Base-by-base conservation (phyloP, 37 sponge, comb jelly and placozoan species). In the Hormiphora californensis region DNA sequence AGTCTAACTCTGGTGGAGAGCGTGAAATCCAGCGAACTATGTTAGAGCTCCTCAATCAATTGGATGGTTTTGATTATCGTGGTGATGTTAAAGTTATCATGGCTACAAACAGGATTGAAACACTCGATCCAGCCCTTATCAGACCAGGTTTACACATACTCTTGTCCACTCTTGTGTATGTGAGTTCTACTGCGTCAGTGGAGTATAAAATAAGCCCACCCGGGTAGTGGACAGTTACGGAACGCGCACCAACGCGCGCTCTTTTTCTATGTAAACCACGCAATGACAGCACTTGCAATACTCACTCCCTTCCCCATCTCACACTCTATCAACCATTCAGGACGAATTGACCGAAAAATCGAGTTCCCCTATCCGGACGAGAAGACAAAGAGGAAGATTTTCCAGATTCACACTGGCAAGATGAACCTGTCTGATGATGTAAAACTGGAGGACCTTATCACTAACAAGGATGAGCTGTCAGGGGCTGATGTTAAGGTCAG, bases 101-200 rank as follows among this genome's bases (percentile, higher is more conserved):
- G 99, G 99, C 99, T 49, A 98, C 99, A 9, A 98, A 98, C 59
- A 54, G 99, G n/a, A 98, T 98, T 89, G 99, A 98, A 87, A 93
- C 95, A 0, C 88, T 98, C n/a, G 99, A 98, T 54, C 99, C 99
- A 28, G 99, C 99, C 55, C 87, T 98, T 12, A 98, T 98, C 43
- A 89, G 99, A 88, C 95, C 99, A 87, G 98, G 98, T 94, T n/a
- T n/a, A n/a, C n/a, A n/a, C n/a, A n/a, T n/a, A n/a, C n/a, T n/a
- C n/a, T n/a, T n/a, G n/a, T n/a, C n/a, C n/a, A n/a, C n/a, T n/a
- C n/a, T n/a, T n/a, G n/a, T n/a, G n/a, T n/a, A n/a, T n/a, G n/a
- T n/a, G n/a, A n/a, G n/a, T n/a, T n/a, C n/a, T n/a, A n/a, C n/a
- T n/a, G n/a, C n/a, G n/a, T n/a, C n/a, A n/a, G n/a, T n/a, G n/a